Base-by-base conservation (phyloP, 2,888 invertebrate genomes). In the Crioceris asparagi region DNA sequence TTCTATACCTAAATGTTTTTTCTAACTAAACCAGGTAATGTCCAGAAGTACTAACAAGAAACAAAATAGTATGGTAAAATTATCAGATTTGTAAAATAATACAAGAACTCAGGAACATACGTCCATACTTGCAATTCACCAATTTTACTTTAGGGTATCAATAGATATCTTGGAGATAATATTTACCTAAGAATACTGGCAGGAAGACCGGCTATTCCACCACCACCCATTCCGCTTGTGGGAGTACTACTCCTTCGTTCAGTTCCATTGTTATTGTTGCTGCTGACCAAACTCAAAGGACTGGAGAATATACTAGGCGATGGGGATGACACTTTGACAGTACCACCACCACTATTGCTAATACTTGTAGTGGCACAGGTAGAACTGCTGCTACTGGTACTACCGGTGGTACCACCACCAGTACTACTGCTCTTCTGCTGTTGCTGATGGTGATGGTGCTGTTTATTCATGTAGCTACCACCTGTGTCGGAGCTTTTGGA, bases 101-200 rank as follows among this genome's bases (percentile, higher is more conserved):
- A n/a, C n/a, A n/a, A n/a, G n/a, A n/a, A n/a, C n/a, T n/a, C n/a
- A n/a, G n/a, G n/a, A n/a, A n/a, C n/a, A n/a, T n/a, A n/a, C n/a
- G n/a, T n/a, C 27, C 15, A 16, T 25, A n/a, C n/a, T n/a, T n/a
- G n/a, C n/a, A n/a, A n/a, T n/a, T n/a, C n/a, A n/a, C n/a, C n/a
- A n/a, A n/a, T n/a, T n/a, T n/a, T n/a, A n/a, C n/a, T n/a, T n/a
- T n/a, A n/a, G n/a, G n/a, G n/a, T n/a, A n/a, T n/a, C n/a, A n/a
- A n/a, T n/a, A n/a, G n/a, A n/a, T n/a, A n/a, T n/a, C n/a, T n/a
- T n/a, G n/a, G n/a, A n/a, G n/a, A n/a, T n/a, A n/a, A n/a, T n/a
- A n/a, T 58, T 63, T 55, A 68, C 68, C 68, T 68, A 54, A 68
- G 59, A 51, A 68, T 68, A 55, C 67, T 67, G 43, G 66, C 58